A percentile compares a stretch with the other conserved stretches of the same genome.
Conservation (phyloP, 1,140 invertebrate species). For the Hormaphis cornu region DNA sequence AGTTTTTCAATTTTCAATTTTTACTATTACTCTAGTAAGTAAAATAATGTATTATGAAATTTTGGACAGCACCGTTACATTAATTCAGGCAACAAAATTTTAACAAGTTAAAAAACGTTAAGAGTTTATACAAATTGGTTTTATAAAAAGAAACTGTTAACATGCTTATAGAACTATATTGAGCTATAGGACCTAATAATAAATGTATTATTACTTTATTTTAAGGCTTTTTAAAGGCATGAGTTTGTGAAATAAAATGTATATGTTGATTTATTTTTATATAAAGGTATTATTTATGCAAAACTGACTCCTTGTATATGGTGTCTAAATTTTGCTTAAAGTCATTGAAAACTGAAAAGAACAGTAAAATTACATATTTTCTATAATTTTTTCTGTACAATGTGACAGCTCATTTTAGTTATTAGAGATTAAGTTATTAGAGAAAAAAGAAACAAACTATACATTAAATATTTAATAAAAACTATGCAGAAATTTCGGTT, state of each 20-base stretch:
- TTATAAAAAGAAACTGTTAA: background rate
- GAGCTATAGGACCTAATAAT: conserved; percentile 14
- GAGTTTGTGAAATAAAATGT: background rate
- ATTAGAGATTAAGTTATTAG: background rate
- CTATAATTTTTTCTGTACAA: background rate
- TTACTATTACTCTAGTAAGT: conserved; percentile 20
- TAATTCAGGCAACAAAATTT: conserved; percentile 18
- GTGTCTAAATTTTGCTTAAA: background rate
- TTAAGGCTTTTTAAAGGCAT: background rate
- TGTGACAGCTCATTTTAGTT: conserved; percentile 4
- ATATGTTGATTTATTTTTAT: background rate
- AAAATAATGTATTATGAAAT: conserved; percentile 19
- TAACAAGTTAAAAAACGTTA: background rate
- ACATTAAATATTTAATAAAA: background rate
- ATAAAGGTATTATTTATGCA: no score
- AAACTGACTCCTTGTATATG: background rate
- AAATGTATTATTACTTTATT: background rate
- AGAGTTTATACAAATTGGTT: conserved; percentile 3
- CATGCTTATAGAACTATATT: conserved; percentile 5
- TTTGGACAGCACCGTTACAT: conserved; percentile 26
- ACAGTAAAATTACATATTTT: conserved; percentile 16
- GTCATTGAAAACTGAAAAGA: background rate
- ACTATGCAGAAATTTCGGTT: conserved; percentile 24
- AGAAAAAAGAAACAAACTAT: background rate
- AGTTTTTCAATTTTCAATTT: background rate